These are phyloP conservation scores for Cepaea nemoralis DNA, from an alignment of 1,140 invertebrate species.

Conservation along the genomic window DNA sequence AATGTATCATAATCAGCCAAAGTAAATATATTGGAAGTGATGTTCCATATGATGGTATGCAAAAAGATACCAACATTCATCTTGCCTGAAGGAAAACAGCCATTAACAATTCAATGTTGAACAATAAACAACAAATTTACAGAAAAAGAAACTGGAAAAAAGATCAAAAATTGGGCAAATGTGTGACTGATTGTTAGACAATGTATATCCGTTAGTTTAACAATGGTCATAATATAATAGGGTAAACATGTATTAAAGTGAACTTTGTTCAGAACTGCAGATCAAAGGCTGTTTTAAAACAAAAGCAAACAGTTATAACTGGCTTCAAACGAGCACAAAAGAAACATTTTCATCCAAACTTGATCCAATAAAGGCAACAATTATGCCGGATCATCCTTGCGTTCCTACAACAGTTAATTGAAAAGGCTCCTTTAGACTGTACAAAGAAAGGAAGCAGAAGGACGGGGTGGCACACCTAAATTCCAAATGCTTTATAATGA, in stretches of 20 bases:
- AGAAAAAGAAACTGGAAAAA: neutral
- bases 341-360: neutral
- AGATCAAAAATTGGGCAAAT: neutral
- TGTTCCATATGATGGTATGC: neutral
- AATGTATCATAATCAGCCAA: no score
- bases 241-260: neutral
- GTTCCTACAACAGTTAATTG: neutral
- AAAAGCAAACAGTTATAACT: neutral
- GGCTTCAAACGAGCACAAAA: neutral
- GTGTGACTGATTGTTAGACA: neutral
- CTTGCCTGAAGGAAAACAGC: neutral
- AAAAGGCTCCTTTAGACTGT: neutral
- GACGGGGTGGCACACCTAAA: neutral
- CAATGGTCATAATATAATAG: neutral
- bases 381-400: neutral
- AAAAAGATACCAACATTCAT: neutral
- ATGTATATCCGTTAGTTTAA: neutral
- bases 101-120: neutral
- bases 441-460: neutral
- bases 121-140: neutral
- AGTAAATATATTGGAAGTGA: neutral
- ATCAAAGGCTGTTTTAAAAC: slow-evolving; percentile 2
- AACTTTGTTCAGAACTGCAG: slow-evolving; percentile 11
- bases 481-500: neutral
- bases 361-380: neutral